Conservation (phyloP, 2,113 vertebrate species). For the Cynopterus brachyotis region DNA sequence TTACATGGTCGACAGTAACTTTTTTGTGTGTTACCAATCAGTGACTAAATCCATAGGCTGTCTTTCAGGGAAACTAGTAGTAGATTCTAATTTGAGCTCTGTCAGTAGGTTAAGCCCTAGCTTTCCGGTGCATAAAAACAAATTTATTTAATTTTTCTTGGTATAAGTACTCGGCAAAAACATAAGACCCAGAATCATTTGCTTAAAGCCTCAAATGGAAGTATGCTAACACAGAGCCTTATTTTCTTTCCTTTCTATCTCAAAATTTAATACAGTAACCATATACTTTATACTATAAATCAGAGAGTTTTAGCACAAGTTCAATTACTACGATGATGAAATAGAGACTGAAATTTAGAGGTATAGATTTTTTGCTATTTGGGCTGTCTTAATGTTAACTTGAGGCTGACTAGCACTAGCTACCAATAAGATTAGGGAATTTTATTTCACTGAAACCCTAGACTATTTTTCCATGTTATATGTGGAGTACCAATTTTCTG, state of each 20-base stretch:
- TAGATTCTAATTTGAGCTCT: conserved; percentile 7
- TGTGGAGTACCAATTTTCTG: not conserved
- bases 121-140: not conserved
- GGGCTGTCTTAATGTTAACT: not conserved
- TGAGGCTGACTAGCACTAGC: not conserved
- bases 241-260: not conserved
- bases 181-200: not conserved
- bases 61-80: not conserved
- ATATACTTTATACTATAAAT: not conserved
- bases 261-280: not conserved
- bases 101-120: not conserved
- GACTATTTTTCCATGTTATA: conserved; percentile 12
- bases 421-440: conserved; percentile 7
- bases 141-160: not conserved
- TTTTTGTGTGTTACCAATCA: not conserved
- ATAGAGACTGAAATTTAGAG: not conserved
- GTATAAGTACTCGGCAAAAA: not conserved
- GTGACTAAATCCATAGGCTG: not conserved
- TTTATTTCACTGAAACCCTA: conserved; percentile 57
- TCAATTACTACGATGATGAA: not conserved
- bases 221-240: not conserved
- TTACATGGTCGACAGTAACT: not conserved
- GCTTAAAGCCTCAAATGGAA: not conserved
- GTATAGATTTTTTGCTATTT: not conserved
- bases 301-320: not conserved